Conservation (phyloP, 2,888 invertebrate genomes). For the Orthonevra nobilis region DNA sequence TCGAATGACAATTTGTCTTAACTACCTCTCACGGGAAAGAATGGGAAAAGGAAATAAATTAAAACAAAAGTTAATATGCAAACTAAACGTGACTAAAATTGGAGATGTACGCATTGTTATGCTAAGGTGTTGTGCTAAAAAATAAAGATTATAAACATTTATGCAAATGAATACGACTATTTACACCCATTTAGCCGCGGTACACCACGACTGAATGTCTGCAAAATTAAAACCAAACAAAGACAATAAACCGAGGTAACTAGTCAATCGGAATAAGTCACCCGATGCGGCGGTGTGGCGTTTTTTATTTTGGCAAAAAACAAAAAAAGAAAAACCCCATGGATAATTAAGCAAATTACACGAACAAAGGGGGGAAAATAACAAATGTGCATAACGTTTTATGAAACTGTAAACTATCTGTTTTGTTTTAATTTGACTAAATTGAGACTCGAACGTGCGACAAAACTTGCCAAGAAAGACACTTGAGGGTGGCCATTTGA, state of each 20-base stretch:
- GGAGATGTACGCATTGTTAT: slow-evolving; percentile 26
- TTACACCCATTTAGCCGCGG: slow-evolving; percentile 5
- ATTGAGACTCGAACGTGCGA: not conserved
- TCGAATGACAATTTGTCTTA: slow-evolving; percentile 6
- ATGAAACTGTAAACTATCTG: not conserved
- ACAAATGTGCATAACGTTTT: slow-evolving; percentile 1
- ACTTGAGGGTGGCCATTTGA: no score
- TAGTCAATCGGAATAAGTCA: slow-evolving; percentile 31
- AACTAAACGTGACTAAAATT: slow-evolving; percentile 35
- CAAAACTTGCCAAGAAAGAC: no score
- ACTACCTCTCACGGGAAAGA: slow-evolving; percentile 20
- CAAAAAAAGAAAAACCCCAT: slow-evolving; percentile 11
- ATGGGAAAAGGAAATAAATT: slow-evolving; percentile 29
- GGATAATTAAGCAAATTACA: slow-evolving; percentile 14
- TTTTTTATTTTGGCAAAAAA: slow-evolving; percentile 16
- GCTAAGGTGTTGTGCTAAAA: slow-evolving; percentile 20
- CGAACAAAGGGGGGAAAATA: no score
- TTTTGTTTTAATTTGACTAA: slow-evolving; percentile 4
- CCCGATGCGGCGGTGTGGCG: slow-evolving; percentile 20
- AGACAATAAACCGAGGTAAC: slow-evolving; percentile 26
- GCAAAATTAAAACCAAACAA: slow-evolving; percentile 11
- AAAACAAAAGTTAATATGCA: slow-evolving; percentile 35
- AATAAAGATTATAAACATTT: not conserved
- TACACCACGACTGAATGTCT: slow-evolving; percentile 13
- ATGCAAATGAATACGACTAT: slow-evolving; percentile 15